phyloP scores from a whole-genome alignment of 2,113 vertebrate genomes.

The Eulemur rufifrons region DNA sequence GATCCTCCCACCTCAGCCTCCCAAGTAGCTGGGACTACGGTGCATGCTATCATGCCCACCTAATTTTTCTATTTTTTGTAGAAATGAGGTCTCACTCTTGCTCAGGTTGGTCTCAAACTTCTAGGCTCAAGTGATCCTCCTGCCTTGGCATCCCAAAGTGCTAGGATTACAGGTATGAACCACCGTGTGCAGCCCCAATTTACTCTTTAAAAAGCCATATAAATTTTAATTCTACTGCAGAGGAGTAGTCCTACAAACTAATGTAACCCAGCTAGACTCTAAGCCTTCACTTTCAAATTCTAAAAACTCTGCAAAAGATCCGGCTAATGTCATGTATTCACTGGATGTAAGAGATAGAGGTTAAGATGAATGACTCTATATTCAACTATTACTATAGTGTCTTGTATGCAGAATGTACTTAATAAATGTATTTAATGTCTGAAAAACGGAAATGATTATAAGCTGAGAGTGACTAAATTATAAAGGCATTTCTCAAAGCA shows the following conservation, averaged over 20 bases:
- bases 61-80: too few species aligned
- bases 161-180: too few species aligned
- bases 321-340: not conserved
- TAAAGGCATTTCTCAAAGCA: slow-evolving; percentile 12
- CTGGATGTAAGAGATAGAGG: not conserved
- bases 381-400: not conserved
- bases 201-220: not conserved
- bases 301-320: not conserved
- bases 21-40: too few species aligned
- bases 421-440: not conserved
- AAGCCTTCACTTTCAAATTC: slow-evolving; percentile 1
- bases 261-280: not conserved
- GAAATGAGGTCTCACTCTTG: too few species aligned
- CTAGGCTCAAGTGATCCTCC: too few species aligned
- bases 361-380: slow-evolving; percentile 7
- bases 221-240: not conserved
- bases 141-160: too few species aligned
- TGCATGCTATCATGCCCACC: too few species aligned
- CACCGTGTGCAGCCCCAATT: not conserved
- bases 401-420: not conserved
- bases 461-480: not conserved
- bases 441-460: slow-evolving; percentile 17
- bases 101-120: too few species aligned
- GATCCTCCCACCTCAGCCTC: too few species aligned
- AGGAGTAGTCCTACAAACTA: not conserved